Conservation (phyloP, 2,888 invertebrate species). For the Nineta flava region DNA sequence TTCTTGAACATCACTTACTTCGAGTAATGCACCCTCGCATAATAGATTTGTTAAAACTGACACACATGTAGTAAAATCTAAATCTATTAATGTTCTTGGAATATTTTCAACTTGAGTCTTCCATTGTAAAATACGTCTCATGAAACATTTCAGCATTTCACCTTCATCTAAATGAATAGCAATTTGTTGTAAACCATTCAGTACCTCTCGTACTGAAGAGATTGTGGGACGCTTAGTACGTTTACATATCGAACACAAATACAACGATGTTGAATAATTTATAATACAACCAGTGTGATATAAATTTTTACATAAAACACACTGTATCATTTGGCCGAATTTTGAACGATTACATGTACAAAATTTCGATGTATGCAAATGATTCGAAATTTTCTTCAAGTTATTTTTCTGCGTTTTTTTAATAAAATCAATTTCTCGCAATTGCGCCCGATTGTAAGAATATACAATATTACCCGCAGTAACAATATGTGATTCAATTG, state of each 20-base stretch:
- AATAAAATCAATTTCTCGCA: conserved; percentile 53
- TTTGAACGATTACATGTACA: conserved; percentile 58
- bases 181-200: conserved; percentile 50
- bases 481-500: neutral
- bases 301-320: conserved; percentile 80
- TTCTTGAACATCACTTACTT: no score
- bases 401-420: conserved; percentile 37
- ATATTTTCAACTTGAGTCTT: conserved; percentile 47
- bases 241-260: conserved; percentile 71
- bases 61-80: no score
- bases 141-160: conserved; percentile 70
- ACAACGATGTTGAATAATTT: conserved; percentile 29
- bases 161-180: conserved; percentile 65
- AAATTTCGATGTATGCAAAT: conserved; percentile 33
- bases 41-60: no score
- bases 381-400: conserved; percentile 28
- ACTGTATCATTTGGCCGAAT: conserved; percentile 63
- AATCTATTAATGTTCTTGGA: neutral
- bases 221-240: conserved; percentile 64
- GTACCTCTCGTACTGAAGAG: conserved; percentile 51
- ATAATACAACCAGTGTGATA: conserved; percentile 56
- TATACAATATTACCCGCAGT: neutral
- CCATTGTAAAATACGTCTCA: conserved; percentile 81
- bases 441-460: conserved; percentile 55
- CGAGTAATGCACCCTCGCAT: no score